phyloP scores from a whole-genome alignment of 2,113 vertebrate genomes.

The Cinclus cinclus region DNA sequence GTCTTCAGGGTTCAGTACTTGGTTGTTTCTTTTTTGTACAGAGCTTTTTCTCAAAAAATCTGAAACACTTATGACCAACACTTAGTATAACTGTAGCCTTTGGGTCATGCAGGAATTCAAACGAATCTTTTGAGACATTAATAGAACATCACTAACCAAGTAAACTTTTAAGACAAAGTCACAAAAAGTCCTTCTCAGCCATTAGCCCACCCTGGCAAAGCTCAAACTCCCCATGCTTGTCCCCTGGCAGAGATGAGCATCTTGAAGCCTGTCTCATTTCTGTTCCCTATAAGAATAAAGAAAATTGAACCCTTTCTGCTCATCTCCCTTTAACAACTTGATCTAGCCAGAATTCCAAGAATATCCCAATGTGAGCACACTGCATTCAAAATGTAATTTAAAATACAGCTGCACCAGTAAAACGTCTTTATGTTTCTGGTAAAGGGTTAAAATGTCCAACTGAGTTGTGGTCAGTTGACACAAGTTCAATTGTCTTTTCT shows the following conservation, averaged over 20 bases:
- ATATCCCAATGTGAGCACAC: not conserved
- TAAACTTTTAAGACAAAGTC: not conserved
- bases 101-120: not conserved
- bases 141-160: not conserved
- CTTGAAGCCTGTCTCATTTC: not conserved
- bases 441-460: not conserved
- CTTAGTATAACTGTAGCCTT: not conserved
- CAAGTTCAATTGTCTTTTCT: not conserved
- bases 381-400: not conserved
- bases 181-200: not conserved
- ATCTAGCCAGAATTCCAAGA: not conserved
- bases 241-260: not conserved
- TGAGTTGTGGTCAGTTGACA: not conserved
- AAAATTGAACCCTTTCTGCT: not conserved
- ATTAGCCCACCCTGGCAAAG: not conserved
- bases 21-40: not conserved
- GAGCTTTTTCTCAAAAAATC: not conserved
- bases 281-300: not conserved
- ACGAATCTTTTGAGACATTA: not conserved
- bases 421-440: not conserved
- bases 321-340: not conserved
- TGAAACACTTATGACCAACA: not conserved
- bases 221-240: not conserved
- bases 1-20: not conserved
- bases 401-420: not conserved